Percentiles rank a stretch among this genome's conserved stretches.
Evolutionary conservation across 2,113 vertebrate species (phyloP).

Genomic region (Echinops telfairi): DNA sequence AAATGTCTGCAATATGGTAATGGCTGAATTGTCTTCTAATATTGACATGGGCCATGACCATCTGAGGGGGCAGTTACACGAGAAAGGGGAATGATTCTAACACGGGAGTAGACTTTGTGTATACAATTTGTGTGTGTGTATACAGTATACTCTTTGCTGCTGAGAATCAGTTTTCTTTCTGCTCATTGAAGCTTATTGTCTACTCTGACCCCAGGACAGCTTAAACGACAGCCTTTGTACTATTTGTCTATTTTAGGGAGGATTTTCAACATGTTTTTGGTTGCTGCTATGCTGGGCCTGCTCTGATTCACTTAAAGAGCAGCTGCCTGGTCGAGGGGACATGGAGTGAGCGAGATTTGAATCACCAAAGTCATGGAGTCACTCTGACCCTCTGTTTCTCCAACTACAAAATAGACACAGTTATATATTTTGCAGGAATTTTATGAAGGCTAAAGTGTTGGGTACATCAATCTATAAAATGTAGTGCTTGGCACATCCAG

Average conservation of each 20-base stretch:
- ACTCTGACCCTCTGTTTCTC: conserved; percentile 13
- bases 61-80: not conserved
- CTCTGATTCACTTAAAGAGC: not conserved
- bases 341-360: not conserved
- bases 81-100: conserved; percentile 28
- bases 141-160: not conserved
- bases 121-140: not conserved
- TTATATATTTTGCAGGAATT: not conserved
- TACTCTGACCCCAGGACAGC: not conserved
- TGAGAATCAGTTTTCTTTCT: not conserved
- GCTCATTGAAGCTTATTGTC: not conserved
- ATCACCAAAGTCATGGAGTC: not conserved
- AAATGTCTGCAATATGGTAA: too few species aligned
- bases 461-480: conserved; percentile 15
- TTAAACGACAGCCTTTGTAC: not conserved
- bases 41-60: not conserved
- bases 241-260: not conserved
- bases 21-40: not conserved
- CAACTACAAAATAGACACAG: conserved; percentile 11
- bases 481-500: not conserved
- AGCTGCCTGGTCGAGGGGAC: not conserved
- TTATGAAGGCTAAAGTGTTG: conserved; percentile 19
- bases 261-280: not conserved
- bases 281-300: not conserved
- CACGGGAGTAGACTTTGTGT: too few species aligned